A percentile compares a stretch with the other conserved stretches of the same genome.
Evolutionary conservation across 2,888 invertebrate genomes (phyloP).

Genomic region (Lydus trimaculatus): DNA sequence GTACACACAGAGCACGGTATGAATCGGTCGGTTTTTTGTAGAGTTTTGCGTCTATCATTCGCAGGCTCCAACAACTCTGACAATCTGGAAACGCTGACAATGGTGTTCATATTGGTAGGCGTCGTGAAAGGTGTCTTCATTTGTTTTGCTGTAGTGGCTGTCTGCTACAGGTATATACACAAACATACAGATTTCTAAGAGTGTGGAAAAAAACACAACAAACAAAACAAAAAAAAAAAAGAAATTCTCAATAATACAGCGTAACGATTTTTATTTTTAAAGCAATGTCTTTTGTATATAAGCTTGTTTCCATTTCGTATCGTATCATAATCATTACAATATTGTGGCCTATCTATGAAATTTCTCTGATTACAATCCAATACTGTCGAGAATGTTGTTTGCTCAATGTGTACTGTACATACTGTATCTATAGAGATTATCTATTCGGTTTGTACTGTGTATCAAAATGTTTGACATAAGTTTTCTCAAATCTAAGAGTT

Average conservation of each 20-base stretch:
- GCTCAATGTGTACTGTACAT: constrained; percentile 54
- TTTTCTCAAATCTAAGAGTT: neutral
- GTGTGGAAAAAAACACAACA: no score
- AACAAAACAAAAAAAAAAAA: constrained; percentile 2
- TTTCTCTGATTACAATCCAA: constrained; percentile 20
- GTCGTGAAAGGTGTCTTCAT: constrained; percentile 94
- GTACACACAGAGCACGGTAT: constrained; percentile 47
- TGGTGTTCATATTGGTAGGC: constrained; percentile 92
- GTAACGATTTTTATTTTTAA: constrained; percentile 28
- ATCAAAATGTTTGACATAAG: neutral
- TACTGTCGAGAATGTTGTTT: constrained; percentile 31
- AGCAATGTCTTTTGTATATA: constrained; percentile 57
- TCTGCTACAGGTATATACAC: constrained; percentile 98
- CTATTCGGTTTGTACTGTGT: neutral
- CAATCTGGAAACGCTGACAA: constrained; percentile 87
- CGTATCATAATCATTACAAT: constrained; percentile 30
- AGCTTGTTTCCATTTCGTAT: constrained; percentile 44
- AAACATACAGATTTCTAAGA: constrained; percentile 63
- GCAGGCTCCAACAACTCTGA: constrained; percentile 79
- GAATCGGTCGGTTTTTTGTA: constrained; percentile 23
- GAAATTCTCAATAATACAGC: neutral
- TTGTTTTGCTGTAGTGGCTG: constrained; percentile 93
- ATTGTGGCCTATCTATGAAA: constrained; percentile 33
- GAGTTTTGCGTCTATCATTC: constrained; percentile 50
- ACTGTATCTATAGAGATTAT: constrained; percentile 17